Evolutionary conservation across 2,888 invertebrate genomes (phyloP), one percentile per base, ranked within the genome.

Genomic region (Lomographa bimaculata): DNA sequence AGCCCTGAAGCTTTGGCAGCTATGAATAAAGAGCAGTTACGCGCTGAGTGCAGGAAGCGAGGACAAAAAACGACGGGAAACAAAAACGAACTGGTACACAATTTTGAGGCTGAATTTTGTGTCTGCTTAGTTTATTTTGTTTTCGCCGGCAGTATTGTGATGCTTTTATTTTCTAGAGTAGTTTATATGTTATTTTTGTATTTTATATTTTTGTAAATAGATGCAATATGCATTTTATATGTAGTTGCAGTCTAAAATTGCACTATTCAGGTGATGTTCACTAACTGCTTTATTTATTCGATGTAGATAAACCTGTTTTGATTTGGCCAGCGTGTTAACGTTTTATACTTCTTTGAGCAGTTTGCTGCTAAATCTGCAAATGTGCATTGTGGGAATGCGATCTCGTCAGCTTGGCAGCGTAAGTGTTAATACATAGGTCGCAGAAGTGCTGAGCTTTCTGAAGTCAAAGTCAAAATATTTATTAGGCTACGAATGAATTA

Each of bases 51-150:
- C 87, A 89, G 92, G 57, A 92, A 92, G 83, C 80, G 93, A 63
- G 93, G 93, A 56, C 92, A 92, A 76, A 92, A 92, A 71, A 90
- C 92, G 26, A 89, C 91, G 51, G 93, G 93, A 73, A 93, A 92
- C 89, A 93, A 93, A 84, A 90, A 87, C 57, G 93, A 93, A 89
- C 90, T 93, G 93, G 93, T 93, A 93, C n/a, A n/a, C n/a, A n/a
- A n/a, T 81, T 54, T 54, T 51, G 39, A 47, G 64, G 75, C 77
- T 76, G 81, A 77, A 66, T 71, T 78, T 73, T 74, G 65, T 74
- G 67, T 70, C 65, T 81, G 84, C 84, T 77, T 81, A 54, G 70
- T 64, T 59, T 60, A 55, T 9, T 39, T 21, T 28, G 28, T 58
- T 71, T 72, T 58, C 64, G 79, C 81, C 54, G 56, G 62, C 71